These are phyloP conservation scores for rat (Rattus norvegicus) DNA, from an alignment of 2,113 vertebrate genomes.

Conservation along the genomic window GRCr8 NC_086037.1:70777501-70778000, in stretches of 20 bases:
- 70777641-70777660: neutral
- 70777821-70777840: conserved; percentile 63
- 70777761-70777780: neutral
- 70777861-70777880: conserved; percentile 85
- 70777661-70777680: neutral
- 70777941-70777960: conserved; percentile 92
- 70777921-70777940: conserved; percentile 91
- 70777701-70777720: conserved; percentile 21
- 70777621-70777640: neutral
- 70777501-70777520: neutral
- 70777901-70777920: conserved; percentile 93
- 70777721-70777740: conserved; percentile 1
- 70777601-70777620: neutral
- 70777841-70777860: conserved; percentile 66
- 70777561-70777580: neutral
- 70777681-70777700: neutral
- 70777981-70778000: conserved; percentile 95
- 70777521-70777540: neutral
- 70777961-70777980: conserved; percentile 93
- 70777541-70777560: neutral
- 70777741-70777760: conserved; percentile 36
- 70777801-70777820: conserved; percentile 85
- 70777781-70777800: conserved; percentile 59
- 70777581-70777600: neutral
- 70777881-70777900: conserved; percentile 93